These are phyloP conservation scores for Lepeophtheirus salmonis DNA, from an alignment of 1,140 invertebrate genomes.

Conservation along the genomic window DNA sequence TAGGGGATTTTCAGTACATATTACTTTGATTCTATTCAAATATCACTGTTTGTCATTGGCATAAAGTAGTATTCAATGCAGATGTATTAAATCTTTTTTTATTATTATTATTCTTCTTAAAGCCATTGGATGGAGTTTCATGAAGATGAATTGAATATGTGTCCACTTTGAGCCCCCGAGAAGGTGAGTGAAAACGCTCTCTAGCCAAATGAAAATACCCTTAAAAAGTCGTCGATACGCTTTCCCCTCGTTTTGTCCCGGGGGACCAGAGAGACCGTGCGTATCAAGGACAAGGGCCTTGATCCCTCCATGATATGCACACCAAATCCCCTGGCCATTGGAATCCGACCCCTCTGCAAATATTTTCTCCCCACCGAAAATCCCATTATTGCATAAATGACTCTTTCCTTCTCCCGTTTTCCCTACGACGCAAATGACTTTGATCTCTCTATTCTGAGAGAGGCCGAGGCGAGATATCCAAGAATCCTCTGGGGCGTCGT, in stretches of 20 bases:
- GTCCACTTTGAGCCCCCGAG: no score
- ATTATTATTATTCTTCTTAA: no score
- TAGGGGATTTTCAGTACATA: no score
- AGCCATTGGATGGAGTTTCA: no score
- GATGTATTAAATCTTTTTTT: no score
- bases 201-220: slow-evolving; percentile 27
- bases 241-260: slow-evolving; percentile 43
- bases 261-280: slow-evolving; percentile 46
- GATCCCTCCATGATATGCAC: slow-evolving; percentile 42
- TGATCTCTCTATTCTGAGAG: slow-evolving; percentile 36
- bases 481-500: not conserved
- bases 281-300: slow-evolving; percentile 57
- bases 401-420: slow-evolving; percentile 73
- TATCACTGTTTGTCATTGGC: no score
- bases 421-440: slow-evolving; percentile 69
- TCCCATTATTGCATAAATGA: slow-evolving; percentile 55
- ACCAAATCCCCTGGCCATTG: slow-evolving; percentile 61
- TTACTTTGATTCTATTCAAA: no score
- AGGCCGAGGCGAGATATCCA: slow-evolving; percentile 16
- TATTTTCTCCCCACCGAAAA: slow-evolving; percentile 51
- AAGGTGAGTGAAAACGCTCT: no score
- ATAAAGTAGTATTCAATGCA: no score
- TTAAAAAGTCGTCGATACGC: slow-evolving; percentile 52
- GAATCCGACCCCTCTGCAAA: slow-evolving; percentile 46
- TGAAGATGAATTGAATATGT: no score